These are phyloP conservation scores for Hirtodrosophila alboralis DNA, from an alignment of 2,888 invertebrate genomes.

Conservation along the genomic window DNA sequence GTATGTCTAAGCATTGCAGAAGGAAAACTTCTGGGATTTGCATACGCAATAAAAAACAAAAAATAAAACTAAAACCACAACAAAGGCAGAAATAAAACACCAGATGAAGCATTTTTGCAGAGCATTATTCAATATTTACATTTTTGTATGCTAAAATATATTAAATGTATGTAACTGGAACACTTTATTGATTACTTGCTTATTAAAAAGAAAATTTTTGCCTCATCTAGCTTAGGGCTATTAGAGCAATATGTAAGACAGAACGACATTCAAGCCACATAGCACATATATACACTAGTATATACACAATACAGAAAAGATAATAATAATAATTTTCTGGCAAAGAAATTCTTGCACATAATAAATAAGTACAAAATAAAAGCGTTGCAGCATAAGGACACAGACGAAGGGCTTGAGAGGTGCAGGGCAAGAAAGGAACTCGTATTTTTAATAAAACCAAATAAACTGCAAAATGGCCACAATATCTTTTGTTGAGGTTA, in stretches of 20 bases:
- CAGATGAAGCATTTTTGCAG: constrained; percentile 22
- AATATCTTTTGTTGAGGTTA: constrained; percentile 38
- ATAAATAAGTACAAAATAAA: constrained; percentile 67
- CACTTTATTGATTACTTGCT: constrained; percentile 38
- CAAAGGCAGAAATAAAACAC: constrained; percentile 36
- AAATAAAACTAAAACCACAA: constrained; percentile 30
- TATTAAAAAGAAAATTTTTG: constrained; percentile 18
- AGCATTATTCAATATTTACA: constrained; percentile 18
- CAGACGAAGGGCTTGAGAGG: constrained; percentile 12
- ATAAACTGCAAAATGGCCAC: constrained; percentile 62
- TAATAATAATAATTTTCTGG: constrained; percentile 58
- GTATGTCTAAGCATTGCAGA: constrained; percentile 30
- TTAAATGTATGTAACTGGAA: constrained; percentile 10
- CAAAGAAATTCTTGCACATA: constrained; percentile 67
- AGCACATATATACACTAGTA: constrained; percentile 32
- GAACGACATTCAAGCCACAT: constrained; percentile 24
- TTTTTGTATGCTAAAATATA: constrained; percentile 16
- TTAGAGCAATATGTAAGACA: constrained; percentile 5
- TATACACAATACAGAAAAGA: constrained; percentile 33
- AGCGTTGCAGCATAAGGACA: constrained; percentile 44
- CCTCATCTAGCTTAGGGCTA: constrained; percentile 8
- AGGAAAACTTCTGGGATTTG: constrained; percentile 51
- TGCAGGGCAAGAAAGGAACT: constrained; percentile 16
- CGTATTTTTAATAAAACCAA: constrained; percentile 67
- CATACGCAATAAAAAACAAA: constrained; percentile 45